phyloP scores from a whole-genome alignment of 2,888 invertebrate genomes.

The Cosmorhoe ocellata region DNA sequence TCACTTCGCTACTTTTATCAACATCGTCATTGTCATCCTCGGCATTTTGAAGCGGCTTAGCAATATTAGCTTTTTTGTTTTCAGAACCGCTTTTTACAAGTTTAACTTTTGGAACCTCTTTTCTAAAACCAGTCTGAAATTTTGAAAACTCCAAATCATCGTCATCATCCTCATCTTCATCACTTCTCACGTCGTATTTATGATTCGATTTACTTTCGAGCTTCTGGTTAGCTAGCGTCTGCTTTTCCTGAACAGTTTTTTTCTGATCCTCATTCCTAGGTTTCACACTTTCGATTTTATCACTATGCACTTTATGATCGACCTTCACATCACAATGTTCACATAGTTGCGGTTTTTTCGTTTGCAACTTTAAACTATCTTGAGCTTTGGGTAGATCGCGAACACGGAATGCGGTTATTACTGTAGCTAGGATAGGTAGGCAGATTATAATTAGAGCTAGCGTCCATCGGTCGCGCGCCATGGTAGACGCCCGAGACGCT shows the following conservation, averaged over 20 bases:
- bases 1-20: constrained; percentile 28
- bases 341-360: constrained; percentile 62
- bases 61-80: constrained; percentile 10
- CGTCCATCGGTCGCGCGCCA: constrained; percentile 75
- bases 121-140: constrained; percentile 41
- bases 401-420: constrained; percentile 80
- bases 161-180: constrained; percentile 51
- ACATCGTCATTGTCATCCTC: constrained; percentile 38
- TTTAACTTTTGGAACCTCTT: constrained; percentile 38
- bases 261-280: constrained; percentile 58
- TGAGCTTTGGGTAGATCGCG: constrained; percentile 69
- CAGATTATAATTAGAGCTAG: constrained; percentile 75
- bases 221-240: constrained; percentile 50
- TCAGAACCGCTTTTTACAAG: constrained; percentile 22
- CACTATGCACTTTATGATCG: constrained; percentile 59
- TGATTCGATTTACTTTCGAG: constrained; percentile 43
- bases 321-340: constrained; percentile 71
- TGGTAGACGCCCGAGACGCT: constrained; percentile 66
- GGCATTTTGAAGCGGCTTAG: constrained; percentile 5
- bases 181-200: constrained; percentile 49
- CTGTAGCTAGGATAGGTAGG: constrained; percentile 74
- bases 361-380: constrained; percentile 46
- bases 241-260: constrained; percentile 56
- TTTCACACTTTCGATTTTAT: constrained; percentile 66
- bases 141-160: constrained; percentile 36